A percentile compares a stretch with the other conserved stretches of the same genome.
Evolutionary conservation across 2,113 vertebrate species (phyloP).

Genomic region (Ginglymostoma cirratum): DNA sequence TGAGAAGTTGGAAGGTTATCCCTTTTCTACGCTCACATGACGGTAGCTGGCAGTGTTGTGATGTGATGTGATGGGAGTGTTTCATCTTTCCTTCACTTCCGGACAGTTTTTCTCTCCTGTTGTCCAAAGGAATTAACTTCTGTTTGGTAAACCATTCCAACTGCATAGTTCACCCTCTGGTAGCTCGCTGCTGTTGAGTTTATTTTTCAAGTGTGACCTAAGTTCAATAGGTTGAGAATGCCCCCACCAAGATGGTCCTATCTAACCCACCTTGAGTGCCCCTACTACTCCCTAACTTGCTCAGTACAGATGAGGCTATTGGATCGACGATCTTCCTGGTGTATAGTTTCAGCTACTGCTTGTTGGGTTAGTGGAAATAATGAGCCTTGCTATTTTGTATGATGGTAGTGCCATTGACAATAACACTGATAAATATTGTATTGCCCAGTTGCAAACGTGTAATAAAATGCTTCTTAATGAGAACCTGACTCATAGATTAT

Average conservation of each 20-base stretch:
- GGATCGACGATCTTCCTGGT: background rate
- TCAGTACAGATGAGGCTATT: background rate
- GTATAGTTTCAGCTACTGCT: background rate
- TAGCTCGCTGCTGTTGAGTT: background rate
- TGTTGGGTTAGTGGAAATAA: background rate
- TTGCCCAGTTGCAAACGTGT: background rate
- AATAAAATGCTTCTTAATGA: background rate
- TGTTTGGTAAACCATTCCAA: background rate
- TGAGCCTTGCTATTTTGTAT: background rate
- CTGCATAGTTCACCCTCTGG: background rate
- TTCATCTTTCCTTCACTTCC: background rate
- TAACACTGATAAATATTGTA: background rate
- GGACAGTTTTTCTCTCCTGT: background rate
- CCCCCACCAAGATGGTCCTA: background rate
- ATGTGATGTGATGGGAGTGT: background rate
- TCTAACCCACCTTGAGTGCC: background rate
- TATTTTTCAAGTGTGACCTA: background rate
- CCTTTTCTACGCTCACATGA: background rate
- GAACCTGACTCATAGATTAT: background rate
- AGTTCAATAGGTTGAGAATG: background rate
- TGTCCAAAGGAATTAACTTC: background rate
- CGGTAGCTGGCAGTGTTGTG: background rate
- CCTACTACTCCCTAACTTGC: background rate
- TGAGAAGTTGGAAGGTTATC: background rate
- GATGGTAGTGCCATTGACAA: background rate